phyloP scores from a whole-genome alignment of 2,113 vertebrate species.

The Tylochromis polylepis region DNA sequence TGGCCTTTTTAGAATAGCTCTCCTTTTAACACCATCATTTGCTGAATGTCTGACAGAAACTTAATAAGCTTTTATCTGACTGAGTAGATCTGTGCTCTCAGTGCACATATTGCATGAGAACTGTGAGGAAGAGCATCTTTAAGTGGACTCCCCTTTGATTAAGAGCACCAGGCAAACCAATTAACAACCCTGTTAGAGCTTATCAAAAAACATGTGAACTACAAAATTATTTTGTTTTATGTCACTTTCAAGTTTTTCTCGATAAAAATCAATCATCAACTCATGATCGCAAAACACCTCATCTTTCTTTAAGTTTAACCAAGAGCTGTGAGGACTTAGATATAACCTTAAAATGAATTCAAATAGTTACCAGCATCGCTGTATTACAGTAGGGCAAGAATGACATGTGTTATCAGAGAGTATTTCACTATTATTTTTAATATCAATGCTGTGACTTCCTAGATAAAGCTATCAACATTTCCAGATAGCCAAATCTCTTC shows the following conservation, averaged over 20 bases:
- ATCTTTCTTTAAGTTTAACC: not conserved
- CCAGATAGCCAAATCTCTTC: not conserved
- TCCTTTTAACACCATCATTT: not conserved
- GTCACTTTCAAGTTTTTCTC: not conserved
- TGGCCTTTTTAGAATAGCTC: not conserved
- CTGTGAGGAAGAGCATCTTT: not conserved
- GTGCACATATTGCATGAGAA: not conserved
- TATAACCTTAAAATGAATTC: not conserved
- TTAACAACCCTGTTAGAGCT: not conserved
- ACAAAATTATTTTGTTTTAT: not conserved
- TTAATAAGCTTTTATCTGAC: not conserved
- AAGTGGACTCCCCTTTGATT: not conserved
- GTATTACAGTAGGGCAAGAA: not conserved
- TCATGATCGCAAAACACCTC: not conserved
- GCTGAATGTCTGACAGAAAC: not conserved
- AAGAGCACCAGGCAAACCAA: not conserved
- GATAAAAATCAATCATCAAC: not conserved
- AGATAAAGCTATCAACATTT: not conserved
- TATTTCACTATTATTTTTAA: not conserved
- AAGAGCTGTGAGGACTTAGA: not conserved
- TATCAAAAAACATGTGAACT: not conserved
- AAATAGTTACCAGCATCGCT: not conserved
- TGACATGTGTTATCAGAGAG: not conserved
- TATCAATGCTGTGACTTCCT: not conserved
- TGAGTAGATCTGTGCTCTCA: not conserved